Conservation (phyloP, 2,888 invertebrate species). For the Spisula subtruncata region DNA sequence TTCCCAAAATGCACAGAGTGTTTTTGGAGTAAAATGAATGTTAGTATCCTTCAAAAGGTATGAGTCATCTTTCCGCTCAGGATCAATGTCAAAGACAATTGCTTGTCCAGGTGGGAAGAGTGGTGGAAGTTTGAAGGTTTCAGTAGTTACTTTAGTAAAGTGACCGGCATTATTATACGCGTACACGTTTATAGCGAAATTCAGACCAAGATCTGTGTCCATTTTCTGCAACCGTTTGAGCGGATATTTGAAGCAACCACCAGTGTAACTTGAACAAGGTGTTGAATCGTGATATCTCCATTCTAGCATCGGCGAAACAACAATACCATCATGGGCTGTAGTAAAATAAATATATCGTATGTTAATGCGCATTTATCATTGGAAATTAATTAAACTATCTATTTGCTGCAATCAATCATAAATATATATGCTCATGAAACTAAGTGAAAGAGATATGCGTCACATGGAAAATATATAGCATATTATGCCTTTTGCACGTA, state of each 20-base stretch:
- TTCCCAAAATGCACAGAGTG: conserved; percentile 52
- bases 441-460: too few species aligned
- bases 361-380: too few species aligned
- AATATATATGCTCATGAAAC: too few species aligned
- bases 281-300: conserved; percentile 51
- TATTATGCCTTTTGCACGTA: too few species aligned
- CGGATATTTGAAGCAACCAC: conserved; percentile 61
- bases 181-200: conserved; percentile 53
- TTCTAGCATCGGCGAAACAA: conserved; percentile 53
- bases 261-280: conserved; percentile 32
- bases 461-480: too few species aligned
- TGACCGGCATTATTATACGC: conserved; percentile 71
- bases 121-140: conserved; percentile 65
- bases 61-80: neutral
- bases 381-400: too few species aligned
- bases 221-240: conserved; percentile 53
- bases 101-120: conserved; percentile 70
- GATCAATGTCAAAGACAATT: conserved; percentile 59
- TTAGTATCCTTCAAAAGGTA: conserved; percentile 25
- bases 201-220: conserved; percentile 47
- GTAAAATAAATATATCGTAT: neutral
- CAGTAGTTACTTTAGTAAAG: conserved; percentile 42
- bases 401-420: too few species aligned
- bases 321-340: conserved; percentile 47
- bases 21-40: conserved; percentile 41